These are phyloP conservation scores for Deilephila elpenor DNA, from an alignment of 2,888 invertebrate genomes.

Conservation along the genomic window DNA sequence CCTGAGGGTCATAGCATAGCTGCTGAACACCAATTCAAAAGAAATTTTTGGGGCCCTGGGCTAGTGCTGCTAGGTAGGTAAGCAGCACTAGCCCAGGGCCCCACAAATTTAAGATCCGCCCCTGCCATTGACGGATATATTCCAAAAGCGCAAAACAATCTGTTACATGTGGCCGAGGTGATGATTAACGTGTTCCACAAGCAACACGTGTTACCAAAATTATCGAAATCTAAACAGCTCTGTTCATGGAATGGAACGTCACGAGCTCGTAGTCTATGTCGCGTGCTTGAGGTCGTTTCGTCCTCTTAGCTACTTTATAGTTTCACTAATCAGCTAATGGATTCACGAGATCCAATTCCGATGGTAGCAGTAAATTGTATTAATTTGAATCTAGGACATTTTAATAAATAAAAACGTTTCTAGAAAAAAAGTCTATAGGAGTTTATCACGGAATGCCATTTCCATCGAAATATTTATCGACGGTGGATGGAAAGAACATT, in stretches of 20 bases:
- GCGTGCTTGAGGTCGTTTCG: slow-evolving; percentile 51
- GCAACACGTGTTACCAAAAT: slow-evolving; percentile 3
- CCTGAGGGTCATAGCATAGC: too few relatives aligned
- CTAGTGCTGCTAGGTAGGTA: too few relatives aligned
- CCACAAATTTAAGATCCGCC: too few relatives aligned
- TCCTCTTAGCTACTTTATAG: slow-evolving; percentile 40
- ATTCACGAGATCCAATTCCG: slow-evolving; percentile 47
- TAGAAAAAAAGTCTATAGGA: neutral
- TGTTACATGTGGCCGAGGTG: neutral
- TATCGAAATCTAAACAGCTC: slow-evolving; percentile 19
- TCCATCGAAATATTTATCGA: neutral
- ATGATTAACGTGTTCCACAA: neutral
- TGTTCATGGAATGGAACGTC: neutral
- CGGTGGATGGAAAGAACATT: neutral
- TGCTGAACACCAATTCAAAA: too few relatives aligned
- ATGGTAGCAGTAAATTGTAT: neutral
- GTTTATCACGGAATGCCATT: neutral
- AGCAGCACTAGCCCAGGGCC: too few relatives aligned
- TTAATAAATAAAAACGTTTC: neutral
- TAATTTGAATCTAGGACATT: neutral
- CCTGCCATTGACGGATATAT: neutral
- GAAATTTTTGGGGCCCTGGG: too few relatives aligned
- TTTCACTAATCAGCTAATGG: slow-evolving; percentile 54
- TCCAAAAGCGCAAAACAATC: neutral
- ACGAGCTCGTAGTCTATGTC: neutral